Percentiles rank a stretch among this genome's conserved stretches.
Conservation (phyloP, 2,888 invertebrate species). For the Gerris lacustris region DNA sequence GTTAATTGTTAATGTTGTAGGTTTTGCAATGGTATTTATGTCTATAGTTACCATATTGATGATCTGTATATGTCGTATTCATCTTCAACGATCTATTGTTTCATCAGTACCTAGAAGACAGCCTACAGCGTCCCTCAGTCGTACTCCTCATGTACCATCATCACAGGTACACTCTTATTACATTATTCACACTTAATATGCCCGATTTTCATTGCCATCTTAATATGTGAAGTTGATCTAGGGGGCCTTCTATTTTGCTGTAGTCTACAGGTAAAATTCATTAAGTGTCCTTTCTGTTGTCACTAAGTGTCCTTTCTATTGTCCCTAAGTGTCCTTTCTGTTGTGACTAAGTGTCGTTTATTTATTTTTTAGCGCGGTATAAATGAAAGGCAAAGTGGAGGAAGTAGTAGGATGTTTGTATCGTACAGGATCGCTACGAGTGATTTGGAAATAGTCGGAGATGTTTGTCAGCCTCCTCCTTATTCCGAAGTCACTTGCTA, state of each 20-base stretch:
- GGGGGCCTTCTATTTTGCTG: no score
- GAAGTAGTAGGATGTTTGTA: not conserved
- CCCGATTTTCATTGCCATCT: no score
- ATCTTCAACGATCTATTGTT: not conserved
- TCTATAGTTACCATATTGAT: not conserved
- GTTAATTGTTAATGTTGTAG: not conserved
- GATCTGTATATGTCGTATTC: not conserved
- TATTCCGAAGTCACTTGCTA: not conserved
- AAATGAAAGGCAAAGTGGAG: not conserved
- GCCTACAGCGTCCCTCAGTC: not conserved
- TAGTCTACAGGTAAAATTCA: no score
- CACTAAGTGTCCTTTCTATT: no score
- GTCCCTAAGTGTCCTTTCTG: no score
- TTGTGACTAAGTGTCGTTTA: not conserved
- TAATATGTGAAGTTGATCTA: no score
- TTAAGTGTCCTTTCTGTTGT: no score
- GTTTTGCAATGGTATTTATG: constrained; percentile 7
- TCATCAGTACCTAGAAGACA: constrained; percentile 1
- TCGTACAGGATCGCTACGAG: not conserved
- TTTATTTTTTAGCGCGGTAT: not conserved
- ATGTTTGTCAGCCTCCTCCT: not conserved
- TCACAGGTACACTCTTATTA: no score
- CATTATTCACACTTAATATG: no score
- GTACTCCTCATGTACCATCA: no score
- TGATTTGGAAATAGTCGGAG: not conserved